Conservation (phyloP, 2,888 invertebrate genomes). For the Perdita meconis region DNA sequence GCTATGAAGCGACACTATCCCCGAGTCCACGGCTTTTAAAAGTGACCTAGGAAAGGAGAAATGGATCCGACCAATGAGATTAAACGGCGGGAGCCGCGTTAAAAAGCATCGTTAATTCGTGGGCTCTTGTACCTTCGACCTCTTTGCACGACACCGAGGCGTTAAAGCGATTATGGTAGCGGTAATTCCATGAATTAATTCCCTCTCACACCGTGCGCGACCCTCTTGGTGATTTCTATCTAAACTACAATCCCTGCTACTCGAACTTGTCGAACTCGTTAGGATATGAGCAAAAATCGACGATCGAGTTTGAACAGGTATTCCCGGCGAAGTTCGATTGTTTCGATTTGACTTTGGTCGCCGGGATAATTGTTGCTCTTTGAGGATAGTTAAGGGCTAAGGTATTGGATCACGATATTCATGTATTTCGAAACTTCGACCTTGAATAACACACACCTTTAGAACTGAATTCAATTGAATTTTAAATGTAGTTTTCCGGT, state of each 20-base stretch:
- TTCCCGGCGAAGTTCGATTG: neutral
- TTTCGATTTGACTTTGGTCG: neutral
- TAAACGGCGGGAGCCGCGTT: slow-evolving; percentile 61
- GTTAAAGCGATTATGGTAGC: slow-evolving; percentile 71
- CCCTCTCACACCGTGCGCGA: slow-evolving; percentile 46
- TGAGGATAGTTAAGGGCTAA: neutral
- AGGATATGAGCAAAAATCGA: slow-evolving; percentile 18
- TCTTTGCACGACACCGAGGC: slow-evolving; percentile 56
- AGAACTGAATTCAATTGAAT: too few species aligned
- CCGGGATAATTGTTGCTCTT: neutral
- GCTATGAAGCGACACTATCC: slow-evolving; percentile 26
- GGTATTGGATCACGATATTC: too few species aligned
- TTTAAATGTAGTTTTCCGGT: too few species aligned
- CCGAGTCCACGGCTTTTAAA: slow-evolving; percentile 31
- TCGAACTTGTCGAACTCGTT: slow-evolving; percentile 30
- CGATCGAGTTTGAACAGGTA: slow-evolving; percentile 28
- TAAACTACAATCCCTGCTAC: slow-evolving; percentile 9
- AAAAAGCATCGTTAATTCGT: slow-evolving; percentile 76
- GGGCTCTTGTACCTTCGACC: slow-evolving; percentile 65
- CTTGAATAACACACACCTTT: too few species aligned
- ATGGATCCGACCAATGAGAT: slow-evolving; percentile 66
- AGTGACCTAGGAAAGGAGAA: slow-evolving; percentile 55
- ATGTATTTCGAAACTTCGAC: too few species aligned
- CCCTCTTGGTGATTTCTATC: slow-evolving; percentile 43
- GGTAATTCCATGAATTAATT: slow-evolving; percentile 73